Conservation (phyloP, 2,113 vertebrate species). For the Pimephales promelas region DNA sequence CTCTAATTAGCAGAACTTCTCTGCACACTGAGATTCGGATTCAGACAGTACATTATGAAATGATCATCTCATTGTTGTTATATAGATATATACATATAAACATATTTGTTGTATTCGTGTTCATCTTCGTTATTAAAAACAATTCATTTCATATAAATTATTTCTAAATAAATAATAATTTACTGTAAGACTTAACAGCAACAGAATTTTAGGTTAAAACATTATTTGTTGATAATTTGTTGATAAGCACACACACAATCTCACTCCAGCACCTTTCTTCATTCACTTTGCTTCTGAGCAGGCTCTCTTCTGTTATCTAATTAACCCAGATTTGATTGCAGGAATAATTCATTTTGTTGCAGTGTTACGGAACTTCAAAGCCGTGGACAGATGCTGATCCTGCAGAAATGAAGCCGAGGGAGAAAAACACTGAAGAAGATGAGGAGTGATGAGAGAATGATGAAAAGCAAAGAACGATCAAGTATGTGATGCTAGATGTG, state of each 20-base stretch:
- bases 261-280: conserved; percentile 6
- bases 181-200: conserved; percentile 1
- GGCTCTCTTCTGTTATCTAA: conserved; percentile 40
- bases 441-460: conserved; percentile 27
- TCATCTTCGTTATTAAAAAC: not conserved
- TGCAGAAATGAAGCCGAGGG: conserved; percentile 41
- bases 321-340: conserved; percentile 50
- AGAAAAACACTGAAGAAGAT: conserved; percentile 32
- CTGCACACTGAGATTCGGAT: not conserved
- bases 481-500: not conserved
- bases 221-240: no score
- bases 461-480: not conserved
- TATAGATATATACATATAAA: no score
- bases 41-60: not conserved
- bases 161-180: not conserved
- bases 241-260: not conserved
- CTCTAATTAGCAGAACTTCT: conserved; percentile 27
- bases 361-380: conserved; percentile 51
- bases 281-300: conserved; percentile 36
- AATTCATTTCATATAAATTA: not conserved
- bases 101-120: not conserved
- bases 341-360: conserved; percentile 57
- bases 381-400: conserved; percentile 51
- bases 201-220: not conserved
- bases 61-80: not conserved